phyloP scores from a whole-genome alignment of 1,140 invertebrate genomes.

The Rhizoglyphus robini region DNA sequence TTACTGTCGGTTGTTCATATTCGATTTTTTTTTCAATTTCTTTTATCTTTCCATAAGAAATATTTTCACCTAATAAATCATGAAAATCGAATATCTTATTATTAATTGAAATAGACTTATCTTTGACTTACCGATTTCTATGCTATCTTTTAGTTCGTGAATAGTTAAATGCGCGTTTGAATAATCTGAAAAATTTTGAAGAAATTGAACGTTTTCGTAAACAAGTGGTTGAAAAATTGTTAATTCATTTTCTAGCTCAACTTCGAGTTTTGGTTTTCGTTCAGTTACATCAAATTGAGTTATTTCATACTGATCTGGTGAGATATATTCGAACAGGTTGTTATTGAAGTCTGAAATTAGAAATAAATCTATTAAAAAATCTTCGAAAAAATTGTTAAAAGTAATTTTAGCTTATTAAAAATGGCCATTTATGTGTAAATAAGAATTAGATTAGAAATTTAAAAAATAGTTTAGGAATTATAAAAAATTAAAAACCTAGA shows the following conservation, averaged over 20 bases:
- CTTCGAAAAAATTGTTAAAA: background rate
- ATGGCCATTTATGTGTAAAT: background rate
- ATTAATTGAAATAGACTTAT: background rate
- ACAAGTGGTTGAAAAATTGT: background rate
- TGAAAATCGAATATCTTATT: background rate
- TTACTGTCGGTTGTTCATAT: background rate
- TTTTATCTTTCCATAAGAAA: background rate
- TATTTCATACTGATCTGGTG: slow-evolving; percentile 6
- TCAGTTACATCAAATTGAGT: background rate
- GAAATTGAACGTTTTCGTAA: background rate
- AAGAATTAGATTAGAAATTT: background rate
- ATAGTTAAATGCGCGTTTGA: background rate
- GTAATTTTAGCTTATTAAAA: too few relatives aligned
- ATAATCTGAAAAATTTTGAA: background rate
- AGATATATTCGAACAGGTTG: background rate
- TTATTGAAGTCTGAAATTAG: background rate
- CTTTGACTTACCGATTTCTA: background rate
- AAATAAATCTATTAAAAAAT: background rate
- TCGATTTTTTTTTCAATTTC: background rate
- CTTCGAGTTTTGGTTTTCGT: background rate
- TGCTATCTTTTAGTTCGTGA: background rate
- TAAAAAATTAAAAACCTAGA: slow-evolving; percentile 2
- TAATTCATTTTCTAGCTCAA: slow-evolving; percentile 1
- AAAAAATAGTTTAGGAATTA: background rate
- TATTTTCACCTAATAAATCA: background rate